Evolutionary conservation across 2,113 vertebrate species (phyloP), one percentile per base, ranked within the genome.

Genomic region (Protobothrops mucrosquamatus): DNA sequence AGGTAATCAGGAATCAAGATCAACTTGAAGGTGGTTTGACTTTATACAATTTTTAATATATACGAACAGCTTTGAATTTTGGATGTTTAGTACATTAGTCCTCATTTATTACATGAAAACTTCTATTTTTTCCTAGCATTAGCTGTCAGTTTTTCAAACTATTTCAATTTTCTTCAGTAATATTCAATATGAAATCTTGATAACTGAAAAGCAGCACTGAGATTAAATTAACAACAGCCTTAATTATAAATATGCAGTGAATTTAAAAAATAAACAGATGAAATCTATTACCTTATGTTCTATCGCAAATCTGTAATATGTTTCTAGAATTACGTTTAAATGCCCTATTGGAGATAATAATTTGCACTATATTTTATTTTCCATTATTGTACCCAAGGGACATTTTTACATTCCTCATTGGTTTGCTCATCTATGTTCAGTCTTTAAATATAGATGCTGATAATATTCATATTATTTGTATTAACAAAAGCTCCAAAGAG

Each of bases 191-290:
- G 93, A 91, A 93, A 20, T 81, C 87, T 87, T 87, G 86, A 94
- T 29, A 52, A 46, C 91, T 93, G 94, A 86, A 87, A 5, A 93
- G 88, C 85, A 93, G 94, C 43, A 93, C 6, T 23, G 91, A 96
- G 91, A 91, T 94, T 96, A 96, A 96, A 92, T 94, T 95, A 61
- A 94, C 92, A 95, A 91, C 85, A 94, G 92, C 92, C 95, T 93
- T 94, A 69, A 95, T 81, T 94, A 92, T 4, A 96, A 93, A 96
- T 93, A 96, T 95, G 93, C 64, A 92, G 92, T 93, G 94, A 92
- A 95, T 96, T 96, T 95, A 92, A 95, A 97, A 96, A 69, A 85
- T 97, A 96, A 96, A 94, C 95, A 96, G 93, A 97, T 95, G 94
- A 96, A 93, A 97, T 95, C 93, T 92, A 95, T 96, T 96, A 95